Percentiles rank a stretch among this genome's conserved stretches.
These are phyloP conservation scores for Pegoplata infirma DNA, from an alignment of 2,888 invertebrate species.

Conservation along the genomic window DNA sequence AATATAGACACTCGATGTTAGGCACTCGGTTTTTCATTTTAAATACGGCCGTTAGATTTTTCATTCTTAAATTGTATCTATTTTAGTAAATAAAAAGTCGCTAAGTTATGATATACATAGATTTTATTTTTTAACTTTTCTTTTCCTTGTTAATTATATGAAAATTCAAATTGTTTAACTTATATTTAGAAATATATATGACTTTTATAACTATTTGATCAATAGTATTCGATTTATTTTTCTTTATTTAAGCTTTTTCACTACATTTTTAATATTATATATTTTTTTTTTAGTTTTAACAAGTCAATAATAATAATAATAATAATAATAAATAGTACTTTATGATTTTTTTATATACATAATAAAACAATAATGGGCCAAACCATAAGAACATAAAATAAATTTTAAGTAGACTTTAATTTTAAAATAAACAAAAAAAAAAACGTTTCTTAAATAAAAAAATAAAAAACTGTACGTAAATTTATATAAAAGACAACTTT, in stretches of 20 bases:
- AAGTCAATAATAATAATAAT: background rate
- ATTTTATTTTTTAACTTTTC: conserved; percentile 9
- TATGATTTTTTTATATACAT: background rate
- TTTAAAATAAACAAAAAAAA: too few species aligned
- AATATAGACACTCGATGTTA: too few species aligned
- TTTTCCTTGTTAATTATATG: conserved; percentile 25
- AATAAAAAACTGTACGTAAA: too few species aligned
- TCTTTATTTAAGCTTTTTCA: background rate
- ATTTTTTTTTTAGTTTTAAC: conserved; percentile 5
- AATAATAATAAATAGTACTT: too few species aligned
- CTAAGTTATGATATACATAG: conserved; percentile 5
- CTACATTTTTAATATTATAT: background rate
- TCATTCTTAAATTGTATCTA: too few species aligned
- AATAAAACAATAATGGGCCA: background rate
- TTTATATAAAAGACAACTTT: too few species aligned
- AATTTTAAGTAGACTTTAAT: too few species aligned
- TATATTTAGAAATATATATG: conserved; percentile 12
- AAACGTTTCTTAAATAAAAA: too few species aligned
- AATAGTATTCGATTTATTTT: background rate
- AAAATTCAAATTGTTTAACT: conserved; percentile 38
- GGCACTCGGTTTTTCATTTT: too few species aligned
- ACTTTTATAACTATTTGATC: background rate
- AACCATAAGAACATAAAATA: too few species aligned
- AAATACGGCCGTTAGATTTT: too few species aligned
- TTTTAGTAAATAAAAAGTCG: too few species aligned